phyloP scores from a whole-genome alignment of 2,888 invertebrate genomes.

The Archips xylosteana region DNA sequence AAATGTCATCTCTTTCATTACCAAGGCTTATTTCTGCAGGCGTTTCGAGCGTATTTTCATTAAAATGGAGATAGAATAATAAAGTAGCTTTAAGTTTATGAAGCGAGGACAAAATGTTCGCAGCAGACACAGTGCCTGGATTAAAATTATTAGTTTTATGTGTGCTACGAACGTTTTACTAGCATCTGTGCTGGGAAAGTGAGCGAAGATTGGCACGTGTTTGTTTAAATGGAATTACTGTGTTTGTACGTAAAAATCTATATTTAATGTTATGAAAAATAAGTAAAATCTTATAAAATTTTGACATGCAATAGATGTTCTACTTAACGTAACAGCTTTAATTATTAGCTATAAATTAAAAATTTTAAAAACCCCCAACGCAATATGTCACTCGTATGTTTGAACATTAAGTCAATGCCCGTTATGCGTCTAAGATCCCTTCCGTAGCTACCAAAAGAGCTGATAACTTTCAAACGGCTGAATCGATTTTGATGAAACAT shows the following conservation, averaged over 20 bases:
- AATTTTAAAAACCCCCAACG: too few relatives aligned
- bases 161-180: conserved; percentile 29
- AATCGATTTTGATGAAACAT: too few relatives aligned
- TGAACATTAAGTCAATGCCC: too few relatives aligned
- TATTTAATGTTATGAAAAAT: too few relatives aligned
- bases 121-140: conserved; percentile 30
- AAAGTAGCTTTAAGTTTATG: conserved; percentile 40
- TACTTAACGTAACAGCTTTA: too few relatives aligned
- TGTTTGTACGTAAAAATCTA: background rate
- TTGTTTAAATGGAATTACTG: conserved; percentile 26
- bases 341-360: too few relatives aligned
- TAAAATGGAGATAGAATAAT: conserved; percentile 41
- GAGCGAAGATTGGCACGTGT: background rate
- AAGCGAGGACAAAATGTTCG: conserved; percentile 26
- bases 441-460: too few relatives aligned
- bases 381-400: too few relatives aligned
- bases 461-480: too few relatives aligned
- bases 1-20: conserved; percentile 37
- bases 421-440: too few relatives aligned
- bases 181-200: conserved; percentile 14
- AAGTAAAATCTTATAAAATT: too few relatives aligned
- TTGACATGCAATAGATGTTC: too few relatives aligned
- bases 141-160: conserved; percentile 39
- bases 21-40: conserved; percentile 29
- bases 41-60: conserved; percentile 36